phyloP scores from a whole-genome alignment of 92 coral and sea anemone species.

The Zoanthus sociatus region DNA sequence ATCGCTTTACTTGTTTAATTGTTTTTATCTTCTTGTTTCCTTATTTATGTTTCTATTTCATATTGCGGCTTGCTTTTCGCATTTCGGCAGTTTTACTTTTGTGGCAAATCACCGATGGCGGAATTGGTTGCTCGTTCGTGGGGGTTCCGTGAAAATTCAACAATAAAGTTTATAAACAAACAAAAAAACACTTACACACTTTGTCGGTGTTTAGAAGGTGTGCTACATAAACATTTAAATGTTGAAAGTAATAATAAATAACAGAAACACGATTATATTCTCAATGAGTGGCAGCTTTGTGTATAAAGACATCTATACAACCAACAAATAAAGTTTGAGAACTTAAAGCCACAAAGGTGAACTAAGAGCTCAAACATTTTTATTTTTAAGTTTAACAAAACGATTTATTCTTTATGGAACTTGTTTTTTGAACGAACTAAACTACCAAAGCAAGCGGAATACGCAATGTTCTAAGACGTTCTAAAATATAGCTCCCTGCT shows the following conservation, averaged over 20 bases:
- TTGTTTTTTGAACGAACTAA: no score
- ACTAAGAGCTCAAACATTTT: not conserved
- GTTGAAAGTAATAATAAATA: not conserved
- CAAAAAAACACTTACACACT: constrained; percentile 50
- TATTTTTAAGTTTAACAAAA: not conserved
- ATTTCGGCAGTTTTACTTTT: not conserved
- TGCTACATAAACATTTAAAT: constrained; percentile 17
- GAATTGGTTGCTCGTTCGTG: not conserved
- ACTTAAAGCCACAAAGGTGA: not conserved
- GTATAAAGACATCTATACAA: not conserved
- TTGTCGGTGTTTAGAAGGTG: constrained; percentile 29
- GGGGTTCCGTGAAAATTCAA: constrained; percentile 37
- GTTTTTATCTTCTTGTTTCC: not conserved
- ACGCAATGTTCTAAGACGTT: no score
- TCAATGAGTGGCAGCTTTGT: not conserved
- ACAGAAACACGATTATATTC: not conserved
- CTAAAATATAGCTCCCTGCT: no score
- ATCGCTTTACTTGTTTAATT: no score
- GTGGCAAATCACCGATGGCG: not conserved
- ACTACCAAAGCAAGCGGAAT: no score
- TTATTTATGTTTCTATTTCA: not conserved
- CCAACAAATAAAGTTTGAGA: not conserved
- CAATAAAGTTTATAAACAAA: constrained; percentile 71
- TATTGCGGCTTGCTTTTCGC: not conserved
- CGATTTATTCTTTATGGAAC: no score